These are phyloP conservation scores for Clinocottus analis DNA, from an alignment of 2,113 vertebrate genomes.

Conservation along the genomic window DNA sequence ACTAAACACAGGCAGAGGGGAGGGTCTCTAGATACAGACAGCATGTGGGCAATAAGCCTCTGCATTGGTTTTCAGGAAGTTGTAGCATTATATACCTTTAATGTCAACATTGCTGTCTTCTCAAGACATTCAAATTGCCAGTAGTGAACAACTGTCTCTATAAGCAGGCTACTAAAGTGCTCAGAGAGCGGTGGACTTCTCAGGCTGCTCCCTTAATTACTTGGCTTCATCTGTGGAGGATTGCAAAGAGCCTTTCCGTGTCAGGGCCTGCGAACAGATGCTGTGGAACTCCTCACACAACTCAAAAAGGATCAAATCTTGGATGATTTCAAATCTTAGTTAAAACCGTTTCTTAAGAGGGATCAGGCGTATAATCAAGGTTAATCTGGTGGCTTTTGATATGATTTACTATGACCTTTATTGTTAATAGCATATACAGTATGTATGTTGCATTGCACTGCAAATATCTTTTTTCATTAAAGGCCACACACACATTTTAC, in stretches of 20 bases:
- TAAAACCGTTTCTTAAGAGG: neutral
- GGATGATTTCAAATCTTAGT: slow-evolving; percentile 10
- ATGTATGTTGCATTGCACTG: neutral
- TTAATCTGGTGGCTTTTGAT: neutral
- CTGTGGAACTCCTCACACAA: slow-evolving; percentile 10
- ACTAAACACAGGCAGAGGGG: neutral
- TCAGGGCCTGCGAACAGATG: slow-evolving; percentile 15
- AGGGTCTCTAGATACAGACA: neutral
- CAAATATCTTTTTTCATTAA: neutral
- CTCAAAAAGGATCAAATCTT: neutral
- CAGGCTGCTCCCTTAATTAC: slow-evolving; percentile 42
- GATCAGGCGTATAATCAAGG: neutral
- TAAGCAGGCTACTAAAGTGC: neutral
- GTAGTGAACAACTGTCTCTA: slow-evolving; percentile 1
- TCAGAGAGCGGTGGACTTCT: slow-evolving; percentile 7
- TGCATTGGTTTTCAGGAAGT: neutral
- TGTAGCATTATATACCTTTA: neutral
- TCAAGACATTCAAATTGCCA: neutral
- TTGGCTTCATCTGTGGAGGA: slow-evolving; percentile 6
- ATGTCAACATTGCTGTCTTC: neutral
- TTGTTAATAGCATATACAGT: neutral
- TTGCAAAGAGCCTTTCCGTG: slow-evolving; percentile 6
- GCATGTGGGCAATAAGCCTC: neutral
- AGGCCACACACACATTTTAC: neutral
- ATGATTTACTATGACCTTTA: neutral